Evolutionary conservation across 2,797 vertebrate genomes (phyloP).

Genomic region (Anguilla anguilla): DNA sequence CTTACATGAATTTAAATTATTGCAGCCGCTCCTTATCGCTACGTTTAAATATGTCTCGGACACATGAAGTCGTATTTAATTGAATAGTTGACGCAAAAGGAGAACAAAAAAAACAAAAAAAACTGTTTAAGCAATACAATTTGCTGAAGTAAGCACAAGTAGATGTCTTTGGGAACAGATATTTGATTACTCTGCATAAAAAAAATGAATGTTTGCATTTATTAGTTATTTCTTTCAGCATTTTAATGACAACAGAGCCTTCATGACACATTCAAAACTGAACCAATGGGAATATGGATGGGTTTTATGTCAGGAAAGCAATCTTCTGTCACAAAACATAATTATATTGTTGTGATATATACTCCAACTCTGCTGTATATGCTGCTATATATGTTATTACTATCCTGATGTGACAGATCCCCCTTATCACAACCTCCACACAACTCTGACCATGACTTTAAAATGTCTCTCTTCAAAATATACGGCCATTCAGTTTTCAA

Average conservation of each 20-base stretch:
- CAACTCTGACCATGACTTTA: not conserved
- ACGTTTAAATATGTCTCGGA: not conserved
- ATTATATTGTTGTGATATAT: not conserved
- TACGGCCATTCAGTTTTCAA: not conserved
- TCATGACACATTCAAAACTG: not conserved
- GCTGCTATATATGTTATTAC: too few relatives aligned
- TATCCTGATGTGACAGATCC: not conserved
- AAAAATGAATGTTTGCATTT: not conserved
- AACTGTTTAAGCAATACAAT: not conserved
- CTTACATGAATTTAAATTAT: not conserved
- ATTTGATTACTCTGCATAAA: too few relatives aligned
- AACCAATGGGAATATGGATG: not conserved
- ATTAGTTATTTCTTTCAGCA: not conserved
- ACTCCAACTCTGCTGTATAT: not conserved
- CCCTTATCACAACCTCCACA: not conserved
- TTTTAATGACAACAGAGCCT: not conserved
- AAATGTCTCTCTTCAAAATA: not conserved
- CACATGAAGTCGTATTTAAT: not conserved
- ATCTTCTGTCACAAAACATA: not conserved
- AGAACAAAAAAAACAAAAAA: too few relatives aligned
- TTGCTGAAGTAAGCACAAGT: not conserved
- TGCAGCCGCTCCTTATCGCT: not conserved
- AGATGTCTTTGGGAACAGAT: too few relatives aligned
- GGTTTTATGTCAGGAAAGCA: not conserved
- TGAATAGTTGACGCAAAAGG: not conserved